phyloP scores from a whole-genome alignment of 2,113 vertebrate species.

The Tiliqua scincoides region DNA sequence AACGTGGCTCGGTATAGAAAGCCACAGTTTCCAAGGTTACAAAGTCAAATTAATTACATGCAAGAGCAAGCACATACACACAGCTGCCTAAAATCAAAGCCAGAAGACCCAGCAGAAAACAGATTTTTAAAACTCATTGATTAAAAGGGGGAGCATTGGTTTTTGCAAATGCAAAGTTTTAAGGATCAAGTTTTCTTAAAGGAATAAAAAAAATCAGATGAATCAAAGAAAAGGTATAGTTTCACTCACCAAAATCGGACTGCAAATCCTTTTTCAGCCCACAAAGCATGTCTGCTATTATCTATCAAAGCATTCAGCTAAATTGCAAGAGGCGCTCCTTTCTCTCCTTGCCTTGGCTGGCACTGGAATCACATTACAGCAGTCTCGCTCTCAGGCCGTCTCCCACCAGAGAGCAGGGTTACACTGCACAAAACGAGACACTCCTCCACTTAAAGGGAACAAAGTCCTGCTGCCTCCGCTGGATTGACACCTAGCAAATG shows the following conservation, averaged over 20 bases:
- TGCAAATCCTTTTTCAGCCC: conserved; percentile 83
- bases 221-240: conserved; percentile 20
- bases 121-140: neutral
- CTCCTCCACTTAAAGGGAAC: conserved; percentile 22
- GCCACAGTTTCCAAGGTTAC: conserved; percentile 51
- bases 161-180: neutral
- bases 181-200: conserved; percentile 14
- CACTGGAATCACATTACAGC: conserved; percentile 42
- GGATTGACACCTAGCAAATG: neutral
- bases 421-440: neutral
- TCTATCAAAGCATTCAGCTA: conserved; percentile 67
- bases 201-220: conserved; percentile 39
- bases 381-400: conserved; percentile 38
- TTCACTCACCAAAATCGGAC: conserved; percentile 80
- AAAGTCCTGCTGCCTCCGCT: conserved; percentile 37
- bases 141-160: neutral
- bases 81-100: conserved; percentile 23
- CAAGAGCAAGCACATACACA: neutral
- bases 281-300: conserved; percentile 79
- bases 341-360: conserved; percentile 25
- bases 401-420: conserved; percentile 22
- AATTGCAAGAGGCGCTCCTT: conserved; percentile 43
- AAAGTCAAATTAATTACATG: conserved; percentile 40
- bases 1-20: conserved; percentile 11
- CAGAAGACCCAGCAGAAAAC: neutral